Conservation (phyloP, 2,797 vertebrate genomes). For the Anguilla anguilla region DNA sequence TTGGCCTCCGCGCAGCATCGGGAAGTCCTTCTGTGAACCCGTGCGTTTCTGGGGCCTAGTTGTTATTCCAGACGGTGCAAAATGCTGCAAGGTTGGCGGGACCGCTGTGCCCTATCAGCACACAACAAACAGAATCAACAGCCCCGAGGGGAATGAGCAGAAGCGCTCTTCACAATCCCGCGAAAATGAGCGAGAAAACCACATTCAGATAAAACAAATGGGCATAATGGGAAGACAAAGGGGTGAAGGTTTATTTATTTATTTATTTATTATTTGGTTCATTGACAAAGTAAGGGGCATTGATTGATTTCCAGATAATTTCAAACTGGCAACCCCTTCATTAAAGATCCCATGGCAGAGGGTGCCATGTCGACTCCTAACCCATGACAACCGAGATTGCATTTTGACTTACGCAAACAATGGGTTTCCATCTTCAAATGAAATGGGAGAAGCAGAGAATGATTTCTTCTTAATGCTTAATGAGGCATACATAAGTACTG, state of each 20-base stretch:
- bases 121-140: not conserved
- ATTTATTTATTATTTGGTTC: too few species aligned
- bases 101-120: not conserved
- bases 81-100: not conserved
- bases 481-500: constrained; percentile 3
- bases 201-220: not conserved
- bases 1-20: not conserved
- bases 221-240: not conserved
- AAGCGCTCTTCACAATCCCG: not conserved
- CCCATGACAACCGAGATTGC: constrained; percentile 17
- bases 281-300: too few species aligned
- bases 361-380: constrained; percentile 1
- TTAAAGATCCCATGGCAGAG: too few species aligned
- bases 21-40: not conserved
- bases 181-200: not conserved
- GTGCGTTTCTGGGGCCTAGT: not conserved
- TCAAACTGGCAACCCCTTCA: not conserved
- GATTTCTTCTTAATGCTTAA: constrained; percentile 15
- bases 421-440: constrained; percentile 20
- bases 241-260: too few species aligned
- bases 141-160: not conserved
- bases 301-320: not conserved
- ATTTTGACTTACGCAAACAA: constrained; percentile 29
- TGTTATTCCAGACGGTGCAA: not conserved
- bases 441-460: not conserved